These are phyloP conservation scores for Spondyliosoma cantharus DNA, from an alignment of 2,797 vertebrate species.

Conservation along the genomic window DNA sequence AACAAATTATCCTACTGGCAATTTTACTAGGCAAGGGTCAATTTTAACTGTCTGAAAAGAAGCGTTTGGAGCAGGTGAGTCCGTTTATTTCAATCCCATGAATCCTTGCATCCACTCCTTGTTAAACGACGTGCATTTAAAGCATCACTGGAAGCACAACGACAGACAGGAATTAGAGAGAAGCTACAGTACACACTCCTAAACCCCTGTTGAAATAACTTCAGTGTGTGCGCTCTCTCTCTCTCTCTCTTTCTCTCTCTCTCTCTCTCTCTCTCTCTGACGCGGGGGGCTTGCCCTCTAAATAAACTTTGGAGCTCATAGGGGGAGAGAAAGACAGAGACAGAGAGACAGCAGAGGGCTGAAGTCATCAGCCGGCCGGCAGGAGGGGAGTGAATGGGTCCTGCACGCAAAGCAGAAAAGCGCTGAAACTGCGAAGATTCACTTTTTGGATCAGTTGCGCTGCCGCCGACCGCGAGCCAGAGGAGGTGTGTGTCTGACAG, in stretches of 20 bases:
- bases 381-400: slow-evolving; percentile 79
- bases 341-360: slow-evolving; percentile 78
- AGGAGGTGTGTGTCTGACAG: slow-evolving; percentile 59
- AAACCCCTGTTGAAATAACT: slow-evolving; percentile 54
- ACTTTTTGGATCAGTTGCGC: slow-evolving; percentile 65
- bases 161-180: slow-evolving; percentile 32
- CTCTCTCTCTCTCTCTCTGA: slow-evolving; percentile 59
- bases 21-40: neutral
- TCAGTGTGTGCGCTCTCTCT: slow-evolving; percentile 40
- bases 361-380: slow-evolving; percentile 84
- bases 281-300: slow-evolving; percentile 82
- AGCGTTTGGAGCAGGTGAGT: neutral
- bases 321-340: slow-evolving; percentile 61
- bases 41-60: neutral
- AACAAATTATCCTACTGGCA: too few relatives aligned
- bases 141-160: slow-evolving; percentile 13
- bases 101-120: neutral
- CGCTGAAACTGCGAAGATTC: slow-evolving; percentile 77
- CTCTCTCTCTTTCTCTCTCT: slow-evolving; percentile 50
- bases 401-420: slow-evolving; percentile 79
- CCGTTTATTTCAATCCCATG: neutral
- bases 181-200: slow-evolving; percentile 39
- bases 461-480: slow-evolving; percentile 43
- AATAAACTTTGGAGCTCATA: slow-evolving; percentile 80
- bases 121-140: neutral